A percentile compares a stretch with the other conserved stretches of the same genome.
Evolutionary conservation across 2,797 vertebrate species (phyloP).

Genomic region (Pseudochromis fuscus): DNA sequence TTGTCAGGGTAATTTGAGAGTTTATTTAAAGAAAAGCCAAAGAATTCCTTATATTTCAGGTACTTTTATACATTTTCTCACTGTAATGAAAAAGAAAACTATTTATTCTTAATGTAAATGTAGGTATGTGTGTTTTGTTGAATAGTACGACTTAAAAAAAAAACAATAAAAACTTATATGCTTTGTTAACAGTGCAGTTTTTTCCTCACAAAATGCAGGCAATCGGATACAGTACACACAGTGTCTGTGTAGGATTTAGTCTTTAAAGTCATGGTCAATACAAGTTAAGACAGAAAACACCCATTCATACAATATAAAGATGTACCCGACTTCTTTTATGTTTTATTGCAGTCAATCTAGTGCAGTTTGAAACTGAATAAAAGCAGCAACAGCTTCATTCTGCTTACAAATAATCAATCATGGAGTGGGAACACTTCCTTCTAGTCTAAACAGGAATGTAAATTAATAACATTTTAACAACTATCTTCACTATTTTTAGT

Average conservation of each 20-base stretch:
- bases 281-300: not conserved
- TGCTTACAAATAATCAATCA: not conserved
- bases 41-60: slow-evolving; percentile 55
- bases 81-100: slow-evolving; percentile 18
- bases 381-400: not conserved
- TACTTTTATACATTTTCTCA: slow-evolving; percentile 32
- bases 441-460: not conserved
- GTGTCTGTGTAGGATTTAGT: slow-evolving; percentile 7
- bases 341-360: slow-evolving; percentile 11
- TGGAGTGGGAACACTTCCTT: not conserved
- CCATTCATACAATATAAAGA: slow-evolving; percentile 18
- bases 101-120: slow-evolving; percentile 64
- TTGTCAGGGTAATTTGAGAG: not conserved
- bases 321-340: not conserved
- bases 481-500: not conserved
- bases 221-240: not conserved
- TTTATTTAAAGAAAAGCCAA: slow-evolving; percentile 20
- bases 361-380: not conserved
- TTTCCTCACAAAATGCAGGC: slow-evolving; percentile 6
- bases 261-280: slow-evolving; percentile 3
- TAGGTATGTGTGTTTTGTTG: slow-evolving; percentile 25
- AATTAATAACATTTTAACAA: not conserved
- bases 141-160: not conserved
- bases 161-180: no score
- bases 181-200: not conserved